Conservation (phyloP, 2,113 vertebrate genomes). For the Bubo blakistoni region DNA sequence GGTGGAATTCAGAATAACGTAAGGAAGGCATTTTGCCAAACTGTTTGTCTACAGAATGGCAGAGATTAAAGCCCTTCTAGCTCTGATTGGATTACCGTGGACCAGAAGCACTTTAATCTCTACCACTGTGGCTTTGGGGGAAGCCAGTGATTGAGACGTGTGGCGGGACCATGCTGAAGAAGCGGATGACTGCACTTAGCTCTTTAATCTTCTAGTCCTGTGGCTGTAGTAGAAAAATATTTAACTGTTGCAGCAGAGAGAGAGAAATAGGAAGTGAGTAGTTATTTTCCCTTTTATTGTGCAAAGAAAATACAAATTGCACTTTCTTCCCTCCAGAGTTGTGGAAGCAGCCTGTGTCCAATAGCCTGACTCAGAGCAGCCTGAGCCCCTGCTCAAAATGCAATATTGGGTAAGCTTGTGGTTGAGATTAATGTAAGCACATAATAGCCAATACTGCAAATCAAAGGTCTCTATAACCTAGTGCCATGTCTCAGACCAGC, state of each 20-base stretch:
- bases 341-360: neutral
- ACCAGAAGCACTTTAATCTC: constrained; percentile 66
- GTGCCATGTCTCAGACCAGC: neutral
- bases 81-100: constrained; percentile 66
- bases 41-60: constrained; percentile 33
- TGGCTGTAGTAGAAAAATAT: neutral
- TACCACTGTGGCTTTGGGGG: constrained; percentile 15
- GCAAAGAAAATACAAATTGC: neutral
- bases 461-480: neutral
- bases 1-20: neutral
- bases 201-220: constrained; percentile 24
- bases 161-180: constrained; percentile 21
- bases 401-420: neutral
- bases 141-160: constrained; percentile 28
- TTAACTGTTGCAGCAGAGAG: constrained; percentile 34
- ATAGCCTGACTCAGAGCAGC: neutral
- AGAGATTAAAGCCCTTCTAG: constrained; percentile 44
- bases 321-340: neutral
- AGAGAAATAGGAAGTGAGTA: neutral
- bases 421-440: neutral
- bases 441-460: neutral
- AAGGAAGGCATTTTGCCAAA: constrained; percentile 57
- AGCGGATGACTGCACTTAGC: constrained; percentile 44
- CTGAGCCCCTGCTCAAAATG: neutral
- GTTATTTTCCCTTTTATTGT: constrained; percentile 13